Evolutionary conservation across 2,797 vertebrate species (phyloP).

Genomic region (Artibeus jamaicensis): DNA sequence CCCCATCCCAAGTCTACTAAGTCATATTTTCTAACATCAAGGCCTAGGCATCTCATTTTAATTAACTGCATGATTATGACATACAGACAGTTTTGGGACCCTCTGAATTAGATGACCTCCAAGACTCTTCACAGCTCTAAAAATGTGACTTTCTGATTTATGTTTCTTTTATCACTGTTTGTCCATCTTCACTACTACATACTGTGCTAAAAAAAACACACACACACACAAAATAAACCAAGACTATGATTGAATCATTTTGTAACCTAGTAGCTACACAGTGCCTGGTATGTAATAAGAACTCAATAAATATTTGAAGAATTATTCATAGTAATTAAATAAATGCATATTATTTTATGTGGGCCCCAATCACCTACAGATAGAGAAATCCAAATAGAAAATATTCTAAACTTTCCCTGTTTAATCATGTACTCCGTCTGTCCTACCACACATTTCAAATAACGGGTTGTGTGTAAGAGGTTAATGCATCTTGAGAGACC

Average conservation of each 20-base stretch:
- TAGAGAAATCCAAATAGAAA: conserved; percentile 39
- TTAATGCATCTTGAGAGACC: not conserved
- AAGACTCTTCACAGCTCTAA: not conserved
- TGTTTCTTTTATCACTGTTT: not conserved
- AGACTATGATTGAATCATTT: not conserved
- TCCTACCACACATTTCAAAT: not conserved
- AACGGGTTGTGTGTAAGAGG: not conserved
- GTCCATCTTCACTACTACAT: not conserved
- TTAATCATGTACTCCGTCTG: not conserved
- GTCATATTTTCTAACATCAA: not conserved
- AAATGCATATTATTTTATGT: conserved; percentile 40
- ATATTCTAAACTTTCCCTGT: not conserved
- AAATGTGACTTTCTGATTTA: conserved; percentile 32
- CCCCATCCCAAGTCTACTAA: not conserved
- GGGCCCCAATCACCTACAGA: not conserved
- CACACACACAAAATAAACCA: conserved; percentile 30
- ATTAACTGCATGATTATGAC: not conserved
- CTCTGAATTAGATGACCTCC: not conserved
- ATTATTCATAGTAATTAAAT: conserved; percentile 28
- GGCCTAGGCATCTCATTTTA: not conserved
- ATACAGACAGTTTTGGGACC: not conserved
- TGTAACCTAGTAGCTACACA: not conserved
- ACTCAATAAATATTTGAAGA: conserved; percentile 55
- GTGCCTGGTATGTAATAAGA: not conserved
- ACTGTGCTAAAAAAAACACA: not conserved